Evolutionary conservation across 2,888 invertebrate species (phyloP).

Genomic region (Megastigmus dorsalis): DNA sequence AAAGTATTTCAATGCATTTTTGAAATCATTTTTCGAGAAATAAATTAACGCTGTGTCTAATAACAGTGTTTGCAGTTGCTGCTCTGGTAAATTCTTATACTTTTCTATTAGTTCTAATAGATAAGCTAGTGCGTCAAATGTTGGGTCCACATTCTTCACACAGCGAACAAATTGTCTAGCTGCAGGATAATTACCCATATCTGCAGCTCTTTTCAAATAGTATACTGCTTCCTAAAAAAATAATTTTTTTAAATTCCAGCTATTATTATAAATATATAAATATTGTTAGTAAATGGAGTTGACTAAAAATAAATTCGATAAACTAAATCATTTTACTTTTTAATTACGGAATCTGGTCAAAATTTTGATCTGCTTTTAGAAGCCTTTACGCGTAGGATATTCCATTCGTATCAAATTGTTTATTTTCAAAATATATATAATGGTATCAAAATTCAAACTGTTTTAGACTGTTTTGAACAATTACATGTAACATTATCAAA

Average conservation of each 20-base stretch:
- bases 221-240: slow-evolving; percentile 28
- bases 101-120: slow-evolving; percentile 9
- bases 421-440: background rate
- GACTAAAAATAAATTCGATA: background rate
- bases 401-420: background rate
- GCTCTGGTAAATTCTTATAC: slow-evolving; percentile 20
- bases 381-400: no score
- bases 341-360: no score
- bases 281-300: no score
- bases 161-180: slow-evolving; percentile 13
- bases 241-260: background rate
- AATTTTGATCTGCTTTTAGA: no score
- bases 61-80: slow-evolving; percentile 6
- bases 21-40: background rate
- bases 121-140: slow-evolving; percentile 9
- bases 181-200: slow-evolving; percentile 18
- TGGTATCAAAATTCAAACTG: no score
- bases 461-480: no score
- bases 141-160: background rate
- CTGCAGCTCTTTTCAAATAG: slow-evolving; percentile 27
- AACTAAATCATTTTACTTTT: background rate
- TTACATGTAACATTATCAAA: no score
- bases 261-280: no score
- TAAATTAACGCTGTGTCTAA: slow-evolving; percentile 22
- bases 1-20: slow-evolving; percentile 31